Evolutionary conservation across 2,797 vertebrate species (phyloP), one percentile per base, ranked within the genome.

Genomic region (Poeciliopsis infans): DNA sequence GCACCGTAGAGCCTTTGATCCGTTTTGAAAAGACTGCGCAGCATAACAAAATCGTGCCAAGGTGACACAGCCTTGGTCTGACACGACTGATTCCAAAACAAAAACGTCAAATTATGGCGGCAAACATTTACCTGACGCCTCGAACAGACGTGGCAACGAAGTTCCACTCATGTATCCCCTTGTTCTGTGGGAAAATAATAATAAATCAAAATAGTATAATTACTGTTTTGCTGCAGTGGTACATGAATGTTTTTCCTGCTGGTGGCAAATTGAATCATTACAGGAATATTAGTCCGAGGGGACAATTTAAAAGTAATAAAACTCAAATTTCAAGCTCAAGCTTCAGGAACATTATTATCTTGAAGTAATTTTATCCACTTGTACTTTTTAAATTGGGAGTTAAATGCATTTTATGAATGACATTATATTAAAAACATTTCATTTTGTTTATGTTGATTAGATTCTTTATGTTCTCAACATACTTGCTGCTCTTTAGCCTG

Each of bases 151-250:
- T 90, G 64, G 97, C 97, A 77, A 94, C 96, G 87, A 99, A 99
- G 93, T 99, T 98, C 98, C 98, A 99, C 90, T 99, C 98, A 0
- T 99, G 97, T 83, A 99, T 97, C 78, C 98, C 98, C 80, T 98
- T 98, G 95, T 97, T 91, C 92, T 97, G 94, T 55, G 36, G 72
- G 64, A 75, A 0, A 85, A 20, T 83, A 28, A 91, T 51, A 20
- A 79, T 51, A 72, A 57, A 77, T 31, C 57, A 31, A 83, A 75
- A 80, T 25, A 46, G 77, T 31, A 79, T 75, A 43, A 79, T 51
- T 57, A 55, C 39, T 74, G 72, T 77, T 68, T 64, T 68, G 1
- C 28, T 25, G 45, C 57, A 45, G 51, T 11, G 8, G 0, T 36
- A 36, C 59, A 47, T 31, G 1, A 28, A 43, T 57, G 25, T 5